Evolutionary conservation across 2,888 invertebrate species (phyloP), one percentile per base, ranked within the genome.

Genomic region (Galeruca laticollis): DNA sequence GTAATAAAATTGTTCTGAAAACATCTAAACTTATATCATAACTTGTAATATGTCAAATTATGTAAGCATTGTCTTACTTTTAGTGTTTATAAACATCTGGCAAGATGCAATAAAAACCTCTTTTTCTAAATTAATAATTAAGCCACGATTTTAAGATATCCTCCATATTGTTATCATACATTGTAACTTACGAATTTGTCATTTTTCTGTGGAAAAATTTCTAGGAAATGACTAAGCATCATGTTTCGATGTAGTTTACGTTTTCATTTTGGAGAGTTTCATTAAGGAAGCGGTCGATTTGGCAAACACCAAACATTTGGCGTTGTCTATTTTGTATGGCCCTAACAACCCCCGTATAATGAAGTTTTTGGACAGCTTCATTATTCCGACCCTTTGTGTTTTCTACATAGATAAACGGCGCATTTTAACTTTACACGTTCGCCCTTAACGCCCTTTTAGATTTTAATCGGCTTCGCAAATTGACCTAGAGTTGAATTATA

Each of bases 371-470:
- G 49, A 61, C 61, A 20, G 61, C 49, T 61, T 61, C 61, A 61
- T 61, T 61, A 61, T 61, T 49, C 49, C 15, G 18, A 54, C 20
- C 61, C 61, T 61, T 60, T 60, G 60, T 60, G 31, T 43, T 31
- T 26, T 40, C 43, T 54, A 63, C 64, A 37, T 56, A 64, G 56
- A 64, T 64, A 64, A 64, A 64, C 64, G 64, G 37, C 33, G 21
- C 31, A 56, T 64, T 64, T 56, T 56, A 54, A 64, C 26, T 56
- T 43, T 35, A 64, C 43, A 64, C 64, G 35, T 37, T 63, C 11
- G 52, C 31, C 56, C 21, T 56, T 40, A 31, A 56, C 33, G 26
- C 18, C 49, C 52, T 61, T 33, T 31, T 54, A 54, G 31, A 31
- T 26, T 26, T 54, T 31, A 31, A 54, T 54, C 54, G 51, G 20